Base-by-base conservation (phyloP, 2,888 invertebrate genomes). In the Carterocephalus palaemon region DNA sequence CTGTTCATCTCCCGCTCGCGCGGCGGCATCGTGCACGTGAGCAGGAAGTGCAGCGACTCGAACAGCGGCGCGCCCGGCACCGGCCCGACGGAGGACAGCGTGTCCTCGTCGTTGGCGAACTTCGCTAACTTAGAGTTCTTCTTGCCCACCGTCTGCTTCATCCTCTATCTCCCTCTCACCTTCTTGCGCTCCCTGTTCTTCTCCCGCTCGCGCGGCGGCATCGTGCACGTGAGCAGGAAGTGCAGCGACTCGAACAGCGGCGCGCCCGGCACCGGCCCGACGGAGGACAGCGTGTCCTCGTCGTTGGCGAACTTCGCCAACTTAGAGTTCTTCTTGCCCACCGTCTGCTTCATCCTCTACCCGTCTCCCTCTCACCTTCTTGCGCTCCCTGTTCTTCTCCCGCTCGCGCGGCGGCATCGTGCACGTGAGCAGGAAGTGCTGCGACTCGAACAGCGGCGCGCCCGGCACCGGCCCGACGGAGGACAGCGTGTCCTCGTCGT, bases 391-490 rank as follows among this genome's bases (percentile, higher is more conserved):
- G 8, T 41, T 33, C 7, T 16, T 7, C 13, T 17, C 19, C 34
- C 28, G 19, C 3, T 8, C 16, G 5, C 32, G 23, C 9, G 43
- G 43, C 1, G 83, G 65, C 7, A 89, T 84, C 0, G 89, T 88
- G 51, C 89, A 90, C 0, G 90, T 90, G 0, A 91, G 60, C 22
- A 91, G 57, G 60, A 91, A 91, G 41, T 88, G 85, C 39, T 89
- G 71, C 0, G 88, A 89, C 0, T 79, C 77, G 57, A 91, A 91
- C 36, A 74, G 71, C 47, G 65, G 78, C 0, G 58, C 46, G 41
- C 59, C 28, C 51, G 90, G 90, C 9, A 91, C 88, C 0, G 90
- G 90, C 0, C 91, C 91, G 1, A 90, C 64, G 0, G 69, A 65
- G 0, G 78, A 73, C 0, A 88, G 70, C 0, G 86, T 85, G 36